phyloP scores from a whole-genome alignment of 1,140 invertebrate species.

The Drosophila paulistorum region DNA sequence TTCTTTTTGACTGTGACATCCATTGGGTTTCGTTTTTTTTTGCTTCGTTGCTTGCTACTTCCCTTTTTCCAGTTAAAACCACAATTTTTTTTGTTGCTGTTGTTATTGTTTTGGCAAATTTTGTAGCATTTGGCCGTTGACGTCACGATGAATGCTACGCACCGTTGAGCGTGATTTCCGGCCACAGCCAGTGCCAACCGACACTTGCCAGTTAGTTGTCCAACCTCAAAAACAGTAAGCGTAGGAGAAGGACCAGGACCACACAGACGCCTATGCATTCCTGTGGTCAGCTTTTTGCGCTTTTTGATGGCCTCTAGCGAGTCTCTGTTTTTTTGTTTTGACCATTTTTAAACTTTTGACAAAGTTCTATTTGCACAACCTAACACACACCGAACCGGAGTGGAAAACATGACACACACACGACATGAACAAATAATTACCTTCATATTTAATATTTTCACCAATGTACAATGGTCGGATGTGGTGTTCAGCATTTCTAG shows the following conservation, averaged over 20 bases:
- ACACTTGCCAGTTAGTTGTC: constrained; percentile 33
- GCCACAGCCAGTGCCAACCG: constrained; percentile 43
- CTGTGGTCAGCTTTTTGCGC: constrained; percentile 4
- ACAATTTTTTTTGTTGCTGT: not conserved
- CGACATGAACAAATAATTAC: constrained; percentile 9
- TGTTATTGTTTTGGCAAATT: constrained; percentile 54
- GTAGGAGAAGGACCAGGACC: not conserved
- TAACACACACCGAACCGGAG: not conserved
- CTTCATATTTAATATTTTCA: not conserved
- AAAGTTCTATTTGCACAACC: constrained; percentile 16
- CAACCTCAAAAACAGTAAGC: constrained; percentile 3
- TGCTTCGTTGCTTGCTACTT: constrained; percentile 7
- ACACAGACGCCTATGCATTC: constrained; percentile 6
- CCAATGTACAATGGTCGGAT: not conserved
- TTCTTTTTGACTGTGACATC: constrained; percentile 10
- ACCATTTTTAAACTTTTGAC: constrained; percentile 24
- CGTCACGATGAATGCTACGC: constrained; percentile 28
- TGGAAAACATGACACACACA: constrained; percentile 52
- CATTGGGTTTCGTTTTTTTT: constrained; percentile 4
- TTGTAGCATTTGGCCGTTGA: constrained; percentile 41
- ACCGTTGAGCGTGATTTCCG: constrained; percentile 71
- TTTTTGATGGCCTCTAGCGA: not conserved
- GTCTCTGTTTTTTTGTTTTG: not conserved
- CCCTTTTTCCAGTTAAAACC: not conserved
- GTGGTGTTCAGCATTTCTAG: no score